Evolutionary conservation across 2,888 invertebrate genomes (phyloP), one percentile per base, ranked within the genome.

Genomic region (Eilema depressum): DNA sequence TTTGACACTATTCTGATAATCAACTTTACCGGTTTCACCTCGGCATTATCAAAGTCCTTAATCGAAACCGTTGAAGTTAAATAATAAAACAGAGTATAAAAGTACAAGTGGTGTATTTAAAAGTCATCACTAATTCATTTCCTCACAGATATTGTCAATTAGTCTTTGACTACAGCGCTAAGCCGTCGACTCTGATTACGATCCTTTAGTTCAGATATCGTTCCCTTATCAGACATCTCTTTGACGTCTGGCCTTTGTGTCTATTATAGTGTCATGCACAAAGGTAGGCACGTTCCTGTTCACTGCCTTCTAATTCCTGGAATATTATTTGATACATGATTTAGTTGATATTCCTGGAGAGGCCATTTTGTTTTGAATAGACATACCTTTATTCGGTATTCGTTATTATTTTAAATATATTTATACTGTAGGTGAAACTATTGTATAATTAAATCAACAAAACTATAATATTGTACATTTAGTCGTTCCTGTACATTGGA

Each of bases 281-380:
- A 70, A 66, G 68, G 67, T 64, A 66, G 73, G 66, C 66, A 68
- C 73, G 37, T 60, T 59, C n/a, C 26, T 60, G 47, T 60, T 41
- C 47, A 60, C 5, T 60, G 26, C 33, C 28, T 25, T 25, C 25
- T 67, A 17, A 41, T 28, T 47, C 47, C 12, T 37, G 17, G 33
- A 60, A 28, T 12, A 37, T 12, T 20, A 60, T 47, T 41, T 3
- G 26, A 57, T 33, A 65, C 25, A 59, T 37, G 3, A 59, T 33
- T 8, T 26, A 7, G 26, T 20, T 20, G 17, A n/a, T 10, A 20
- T n/a, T 14, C 61, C 11, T 61, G 5, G 30, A 2, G 14, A 2
- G 2, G 0, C 8, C 25, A 12, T 60, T 20, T 60, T 60, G 1
- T 60, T 60, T 28, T 30, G 30, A 20, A 17, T 17, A 20, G 60